A percentile compares a stretch with the other conserved stretches of the same genome.
Evolutionary conservation across 2,888 invertebrate species (phyloP).

Genomic region (Nomada lathburiana): DNA sequence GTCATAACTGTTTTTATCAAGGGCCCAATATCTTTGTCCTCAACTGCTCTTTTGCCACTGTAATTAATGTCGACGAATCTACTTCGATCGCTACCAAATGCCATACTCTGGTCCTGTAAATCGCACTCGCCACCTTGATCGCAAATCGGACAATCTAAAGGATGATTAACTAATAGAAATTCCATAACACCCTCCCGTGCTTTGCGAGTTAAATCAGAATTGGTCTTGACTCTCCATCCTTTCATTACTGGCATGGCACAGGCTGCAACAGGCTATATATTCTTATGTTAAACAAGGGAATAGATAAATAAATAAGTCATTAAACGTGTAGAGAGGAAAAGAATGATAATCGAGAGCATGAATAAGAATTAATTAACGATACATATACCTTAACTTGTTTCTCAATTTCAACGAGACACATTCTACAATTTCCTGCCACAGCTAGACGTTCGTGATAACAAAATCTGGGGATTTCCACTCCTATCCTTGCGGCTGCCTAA

Average conservation of each 20-base stretch:
- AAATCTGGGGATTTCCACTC: conserved; percentile 99
- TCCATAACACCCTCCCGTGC: conserved; percentile 98
- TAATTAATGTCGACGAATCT: conserved; percentile 96
- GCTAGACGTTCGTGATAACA: conserved; percentile 99
- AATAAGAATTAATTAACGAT: not conserved
- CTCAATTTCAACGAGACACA: conserved; percentile 99
- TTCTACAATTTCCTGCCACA: conserved; percentile 99
- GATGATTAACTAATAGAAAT: conserved; percentile 98
- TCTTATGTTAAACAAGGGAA: not conserved
- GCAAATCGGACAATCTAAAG: conserved; percentile 99
- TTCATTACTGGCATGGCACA: conserved; percentile 99
- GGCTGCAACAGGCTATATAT: conserved; percentile 94
- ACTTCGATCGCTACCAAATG: conserved; percentile 97
- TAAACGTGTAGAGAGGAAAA: too few species aligned
- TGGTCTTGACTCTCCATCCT: conserved; percentile 99
- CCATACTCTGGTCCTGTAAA: conserved; percentile 99
- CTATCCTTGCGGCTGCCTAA: conserved; percentile 97
- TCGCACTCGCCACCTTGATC: conserved; percentile 98
- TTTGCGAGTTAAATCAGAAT: conserved; percentile 94
- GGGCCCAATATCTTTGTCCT: conserved; percentile 99
- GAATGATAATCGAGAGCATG: too few species aligned
- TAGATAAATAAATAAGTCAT: not conserved
- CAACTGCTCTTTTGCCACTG: conserved; percentile 98
- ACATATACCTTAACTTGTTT: conserved; percentile 93
- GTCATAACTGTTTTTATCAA: conserved; percentile 99